phyloP scores from a whole-genome alignment of 2,797 vertebrate species.

The Antennarius maculatus region DNA sequence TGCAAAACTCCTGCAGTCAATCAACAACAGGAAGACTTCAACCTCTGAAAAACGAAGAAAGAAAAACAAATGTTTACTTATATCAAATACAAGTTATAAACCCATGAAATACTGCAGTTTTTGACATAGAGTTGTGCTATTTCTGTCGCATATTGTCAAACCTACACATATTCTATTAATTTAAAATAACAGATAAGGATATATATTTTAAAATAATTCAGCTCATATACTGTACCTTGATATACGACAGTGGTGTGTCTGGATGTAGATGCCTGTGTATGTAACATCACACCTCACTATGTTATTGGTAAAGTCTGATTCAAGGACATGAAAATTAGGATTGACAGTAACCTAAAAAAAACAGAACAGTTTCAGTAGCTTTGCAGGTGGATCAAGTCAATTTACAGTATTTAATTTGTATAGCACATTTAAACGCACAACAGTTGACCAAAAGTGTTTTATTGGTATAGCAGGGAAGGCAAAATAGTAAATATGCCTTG shows the following conservation, averaged over 20 bases:
- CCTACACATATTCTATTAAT: no score
- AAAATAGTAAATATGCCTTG: no score
- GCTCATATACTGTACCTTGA: constrained; percentile 68
- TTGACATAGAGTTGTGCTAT: no score
- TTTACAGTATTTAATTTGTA: no score
- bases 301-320: constrained; percentile 87
- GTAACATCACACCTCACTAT: constrained; percentile 83
- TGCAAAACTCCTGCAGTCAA: constrained; percentile 16
- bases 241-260: constrained; percentile 83
- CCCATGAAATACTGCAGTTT: background rate
- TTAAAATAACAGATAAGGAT: background rate
- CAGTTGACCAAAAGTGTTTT: no score
- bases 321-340: constrained; percentile 81
- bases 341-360: constrained; percentile 83
- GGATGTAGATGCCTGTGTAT: constrained; percentile 83
- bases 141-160: no score
- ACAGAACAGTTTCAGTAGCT: background rate
- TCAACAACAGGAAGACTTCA: constrained; percentile 43
- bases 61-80: background rate
- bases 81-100: no score
- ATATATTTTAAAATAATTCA: background rate
- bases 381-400: background rate
- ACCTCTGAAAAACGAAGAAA: constrained; percentile 59
- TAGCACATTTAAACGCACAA: no score
- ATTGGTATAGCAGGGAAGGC: no score